Percentiles rank a stretch among this genome's conserved stretches.
Evolutionary conservation across 2,113 vertebrate genomes (phyloP).

Genomic region (Picathartes gymnocephalus): DNA sequence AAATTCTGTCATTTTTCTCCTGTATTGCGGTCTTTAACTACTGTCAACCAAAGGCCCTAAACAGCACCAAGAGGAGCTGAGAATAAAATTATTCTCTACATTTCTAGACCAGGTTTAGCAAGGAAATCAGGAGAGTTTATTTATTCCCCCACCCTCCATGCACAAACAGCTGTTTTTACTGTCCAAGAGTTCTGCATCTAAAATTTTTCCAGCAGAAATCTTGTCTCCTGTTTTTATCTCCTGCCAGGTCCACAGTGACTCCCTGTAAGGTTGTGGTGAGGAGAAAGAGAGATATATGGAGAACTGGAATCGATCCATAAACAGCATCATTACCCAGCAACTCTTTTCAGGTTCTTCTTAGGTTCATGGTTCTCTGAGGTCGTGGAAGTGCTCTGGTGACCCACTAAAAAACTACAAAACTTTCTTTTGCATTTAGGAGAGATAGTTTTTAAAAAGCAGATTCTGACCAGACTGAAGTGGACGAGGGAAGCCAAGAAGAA

Average conservation of each 20-base stretch:
- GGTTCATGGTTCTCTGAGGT: neutral
- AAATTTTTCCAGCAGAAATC: neutral
- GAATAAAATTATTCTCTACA: neutral
- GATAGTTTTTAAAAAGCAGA: neutral
- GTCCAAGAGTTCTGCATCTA: neutral
- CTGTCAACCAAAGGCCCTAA: neutral
- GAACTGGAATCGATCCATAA: neutral
- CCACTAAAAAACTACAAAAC: neutral
- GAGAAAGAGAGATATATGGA: neutral
- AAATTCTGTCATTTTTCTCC: neutral
- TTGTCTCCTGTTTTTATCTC: neutral
- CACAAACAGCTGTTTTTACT: neutral
- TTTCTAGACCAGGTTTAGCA: neutral
- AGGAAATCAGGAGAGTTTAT: neutral
- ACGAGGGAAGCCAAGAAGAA: neutral
- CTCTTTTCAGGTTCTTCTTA: neutral
- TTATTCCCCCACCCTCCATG: fast-evolving
- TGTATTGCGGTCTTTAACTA: neutral
- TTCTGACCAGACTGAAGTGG: neutral
- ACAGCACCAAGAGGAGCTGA: neutral
- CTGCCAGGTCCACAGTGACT: neutral
- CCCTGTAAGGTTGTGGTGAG: neutral
- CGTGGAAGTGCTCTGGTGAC: neutral
- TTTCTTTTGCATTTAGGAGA: neutral
- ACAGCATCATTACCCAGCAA: neutral